phyloP scores from a whole-genome alignment of 2,888 invertebrate genomes.

The Frankliniella fusca region DNA sequence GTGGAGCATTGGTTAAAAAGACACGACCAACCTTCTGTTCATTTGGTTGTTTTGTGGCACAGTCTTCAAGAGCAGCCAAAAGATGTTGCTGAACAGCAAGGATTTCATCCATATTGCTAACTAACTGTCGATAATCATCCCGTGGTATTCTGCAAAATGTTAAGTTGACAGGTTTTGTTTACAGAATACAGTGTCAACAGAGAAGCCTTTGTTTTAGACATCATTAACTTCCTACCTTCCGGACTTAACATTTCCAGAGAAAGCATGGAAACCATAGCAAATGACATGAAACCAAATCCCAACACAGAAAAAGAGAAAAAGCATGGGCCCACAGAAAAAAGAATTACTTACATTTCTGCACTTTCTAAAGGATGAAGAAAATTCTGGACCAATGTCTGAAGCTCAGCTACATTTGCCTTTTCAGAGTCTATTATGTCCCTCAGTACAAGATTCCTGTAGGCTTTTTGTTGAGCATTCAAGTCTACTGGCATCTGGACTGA shows the following conservation, averaged over 20 bases:
- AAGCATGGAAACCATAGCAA: constrained; percentile 29
- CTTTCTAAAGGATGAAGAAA: constrained; percentile 83
- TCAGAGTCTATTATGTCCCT: constrained; percentile 91
- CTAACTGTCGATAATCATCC: constrained; percentile 81
- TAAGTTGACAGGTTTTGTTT: constrained; percentile 32
- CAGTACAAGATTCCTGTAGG: constrained; percentile 78
- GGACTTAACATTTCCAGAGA: constrained; percentile 24
- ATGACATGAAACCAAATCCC: neutral
- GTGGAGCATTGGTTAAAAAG: constrained; percentile 79
- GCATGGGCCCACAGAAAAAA: neutral
- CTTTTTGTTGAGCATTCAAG: constrained; percentile 55
- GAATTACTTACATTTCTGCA: constrained; percentile 72
- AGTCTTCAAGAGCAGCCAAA: constrained; percentile 71
- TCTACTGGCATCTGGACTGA: constrained; percentile 35
- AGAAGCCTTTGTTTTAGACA: neutral
- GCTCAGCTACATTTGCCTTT: constrained; percentile 81
- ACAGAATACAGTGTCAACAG: constrained; percentile 14
- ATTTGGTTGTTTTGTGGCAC: constrained; percentile 63
- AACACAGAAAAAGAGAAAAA: neutral
- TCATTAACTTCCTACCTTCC: constrained; percentile 27
- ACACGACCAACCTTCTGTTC: constrained; percentile 88
- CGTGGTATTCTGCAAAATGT: constrained; percentile 63
- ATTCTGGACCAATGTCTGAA: constrained; percentile 77
- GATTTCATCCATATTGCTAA: constrained; percentile 85
- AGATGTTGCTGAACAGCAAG: constrained; percentile 80